Base-by-base conservation (phyloP, 2,797 vertebrate genomes). In the Malurus splendens region DNA sequence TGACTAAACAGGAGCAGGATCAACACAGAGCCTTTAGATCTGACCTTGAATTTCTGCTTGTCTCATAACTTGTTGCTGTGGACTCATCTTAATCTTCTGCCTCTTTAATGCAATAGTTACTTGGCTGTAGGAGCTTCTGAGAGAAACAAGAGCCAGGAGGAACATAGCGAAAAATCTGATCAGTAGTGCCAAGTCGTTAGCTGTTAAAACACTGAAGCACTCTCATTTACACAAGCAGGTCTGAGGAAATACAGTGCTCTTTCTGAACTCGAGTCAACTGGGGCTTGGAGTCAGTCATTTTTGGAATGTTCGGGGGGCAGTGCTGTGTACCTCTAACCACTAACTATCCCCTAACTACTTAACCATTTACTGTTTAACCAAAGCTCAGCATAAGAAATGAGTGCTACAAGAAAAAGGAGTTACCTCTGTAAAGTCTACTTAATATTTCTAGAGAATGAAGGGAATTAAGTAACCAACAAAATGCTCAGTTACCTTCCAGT, bases 191-290 rank as follows among this genome's bases (percentile, higher is more conserved):
- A 52, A 27, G 39, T 9, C 3, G 2, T 72, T 87, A 44, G 30
- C 52, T 39, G 38, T 44, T 57, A 41, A n/a, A 77, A 51, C 14
- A 22, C 8, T 32, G 60, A 68, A 68, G 12, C 18, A 25, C 12
- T 32, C 5, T 0, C 0, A 11, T 47, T 24, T 17, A 17, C 3
- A 8, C 15, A 54, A 61, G 51, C 6, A 11, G 18, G 75, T 73
- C 22, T 68, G 52, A 50, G 48, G 33, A 84, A 45, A 12, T 55
- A 8, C 6, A 16, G 17, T 70, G 44, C 30, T 82, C 68, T 54
- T 57, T 23, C 56, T 82, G 39, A 45, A 20, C 36, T 52, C 45
- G 5, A 52, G 1, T 45, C 39, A 30, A 2, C 7, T 9, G 33
- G 39, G 7, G 47, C 13, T 22, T 74, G 16, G 0, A 66, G 15